These are phyloP conservation scores for Amyelois transitella DNA, from an alignment of 1,140 invertebrate genomes.

Conservation along the genomic window DNA sequence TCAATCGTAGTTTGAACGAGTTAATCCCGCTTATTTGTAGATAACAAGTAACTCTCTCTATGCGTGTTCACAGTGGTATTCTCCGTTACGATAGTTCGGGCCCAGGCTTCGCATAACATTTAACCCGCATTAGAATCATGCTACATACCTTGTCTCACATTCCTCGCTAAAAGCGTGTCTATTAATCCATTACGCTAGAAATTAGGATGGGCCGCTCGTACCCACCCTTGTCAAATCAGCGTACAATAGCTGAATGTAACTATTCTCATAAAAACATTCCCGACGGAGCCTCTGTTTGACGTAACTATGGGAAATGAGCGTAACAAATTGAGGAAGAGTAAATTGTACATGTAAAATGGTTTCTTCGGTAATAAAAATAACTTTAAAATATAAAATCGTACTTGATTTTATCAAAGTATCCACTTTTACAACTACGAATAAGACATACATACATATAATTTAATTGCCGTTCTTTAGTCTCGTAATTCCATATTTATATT, in stretches of 20 bases:
- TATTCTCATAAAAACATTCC: slow-evolving; percentile 37
- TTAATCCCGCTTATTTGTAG: too few species aligned
- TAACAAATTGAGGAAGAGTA: slow-evolving; percentile 6
- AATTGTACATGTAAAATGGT: not conserved
- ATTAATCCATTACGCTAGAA: slow-evolving; percentile 37
- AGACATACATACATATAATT: too few species aligned
- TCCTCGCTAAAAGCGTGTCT: slow-evolving; percentile 20
- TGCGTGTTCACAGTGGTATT: too few species aligned
- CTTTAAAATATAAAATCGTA: too few species aligned
- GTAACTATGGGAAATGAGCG: slow-evolving; percentile 14
- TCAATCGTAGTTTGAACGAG: too few species aligned
- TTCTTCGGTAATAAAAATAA: not conserved
- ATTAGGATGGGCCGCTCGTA: slow-evolving; percentile 22
- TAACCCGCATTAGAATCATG: slow-evolving; percentile 14
- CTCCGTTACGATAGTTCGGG: too few species aligned
- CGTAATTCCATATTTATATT: too few species aligned
- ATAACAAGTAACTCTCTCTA: too few species aligned
- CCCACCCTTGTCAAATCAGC: slow-evolving; percentile 40
- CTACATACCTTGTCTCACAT: slow-evolving; percentile 14
- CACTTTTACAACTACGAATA: too few species aligned
- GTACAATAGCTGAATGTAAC: slow-evolving; percentile 26
- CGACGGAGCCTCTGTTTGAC: slow-evolving; percentile 21
- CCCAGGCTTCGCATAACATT: too few species aligned
- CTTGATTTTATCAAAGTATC: too few species aligned
- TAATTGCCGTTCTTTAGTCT: too few species aligned